Conservation (phyloP, 2,888 invertebrate species). For the Ectemnius continuus region DNA sequence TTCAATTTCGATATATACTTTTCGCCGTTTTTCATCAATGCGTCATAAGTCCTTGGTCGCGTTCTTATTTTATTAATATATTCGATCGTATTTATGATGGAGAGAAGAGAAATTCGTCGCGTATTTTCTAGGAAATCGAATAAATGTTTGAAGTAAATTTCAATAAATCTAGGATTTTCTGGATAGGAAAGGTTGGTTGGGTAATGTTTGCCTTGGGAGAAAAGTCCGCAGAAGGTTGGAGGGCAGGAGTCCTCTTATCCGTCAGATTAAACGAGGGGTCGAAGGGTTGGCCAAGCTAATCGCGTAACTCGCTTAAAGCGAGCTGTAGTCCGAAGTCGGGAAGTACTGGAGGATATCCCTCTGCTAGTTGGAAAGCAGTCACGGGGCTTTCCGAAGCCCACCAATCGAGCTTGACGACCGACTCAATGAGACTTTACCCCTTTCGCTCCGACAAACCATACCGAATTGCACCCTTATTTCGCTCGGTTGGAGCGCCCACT, state of each 20-base stretch:
- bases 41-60: too few species aligned
- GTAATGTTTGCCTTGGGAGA: background rate
- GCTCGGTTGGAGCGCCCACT: conserved; percentile 22
- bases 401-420: conserved; percentile 50
- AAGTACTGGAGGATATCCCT: background rate
- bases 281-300: conserved; percentile 49
- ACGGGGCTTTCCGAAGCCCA: conserved; percentile 62
- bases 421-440: conserved; percentile 8
- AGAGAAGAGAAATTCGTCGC: too few species aligned
- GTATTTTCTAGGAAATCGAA: too few species aligned
- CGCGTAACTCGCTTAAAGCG: conserved; percentile 53
- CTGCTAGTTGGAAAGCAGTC: conserved; percentile 35
- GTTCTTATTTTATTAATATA: too few species aligned
- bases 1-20: too few species aligned
- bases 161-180: too few species aligned
- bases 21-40: too few species aligned
- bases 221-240: conserved; percentile 11
- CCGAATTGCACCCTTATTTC: conserved; percentile 34
- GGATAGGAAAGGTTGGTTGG: too few species aligned
- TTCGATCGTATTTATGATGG: too few species aligned
- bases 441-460: too few species aligned
- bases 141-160: too few species aligned
- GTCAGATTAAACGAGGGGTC: conserved; percentile 41
- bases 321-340: too few species aligned
- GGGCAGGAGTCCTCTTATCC: conserved; percentile 11